These are phyloP conservation scores for Taenioides sp. DNA, from an alignment of 2,797 vertebrate species.

Conservation along the genomic window DNA sequence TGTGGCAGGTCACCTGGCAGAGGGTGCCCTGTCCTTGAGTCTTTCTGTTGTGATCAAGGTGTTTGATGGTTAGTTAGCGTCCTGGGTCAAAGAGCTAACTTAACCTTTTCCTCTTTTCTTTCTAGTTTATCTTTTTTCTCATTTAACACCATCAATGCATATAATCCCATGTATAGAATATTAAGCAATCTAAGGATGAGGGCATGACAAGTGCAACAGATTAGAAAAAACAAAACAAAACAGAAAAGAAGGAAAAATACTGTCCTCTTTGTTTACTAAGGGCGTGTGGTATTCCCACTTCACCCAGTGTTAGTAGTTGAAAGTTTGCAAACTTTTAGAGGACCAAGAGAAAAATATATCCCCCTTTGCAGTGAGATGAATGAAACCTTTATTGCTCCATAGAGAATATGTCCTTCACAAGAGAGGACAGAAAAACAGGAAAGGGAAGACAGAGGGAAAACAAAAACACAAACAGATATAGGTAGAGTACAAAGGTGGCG, in stretches of 20 bases:
- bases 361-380: neutral
- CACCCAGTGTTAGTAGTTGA: neutral
- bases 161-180: neutral
- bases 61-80: neutral
- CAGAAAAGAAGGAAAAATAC: too few species aligned
- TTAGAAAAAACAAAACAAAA: too few species aligned
- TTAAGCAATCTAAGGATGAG: neutral
- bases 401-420: neutral
- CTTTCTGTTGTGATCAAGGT: slow-evolving; percentile 16
- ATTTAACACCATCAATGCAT: neutral
- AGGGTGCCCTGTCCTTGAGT: slow-evolving; percentile 2
- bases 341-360: too few species aligned
- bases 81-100: slow-evolving; percentile 17
- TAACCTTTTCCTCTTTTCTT: slow-evolving; percentile 3
- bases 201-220: neutral
- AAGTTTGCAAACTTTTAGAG: neutral
- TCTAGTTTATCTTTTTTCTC: neutral
- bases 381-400: neutral
- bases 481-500: neutral
- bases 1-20: slow-evolving; percentile 17
- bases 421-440: neutral
- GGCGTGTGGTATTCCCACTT: neutral
- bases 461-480: neutral
- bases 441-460: neutral
- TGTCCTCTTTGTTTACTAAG: neutral